phyloP scores from a whole-genome alignment of 2,888 invertebrate genomes.

The Stegophylla sp. region DNA sequence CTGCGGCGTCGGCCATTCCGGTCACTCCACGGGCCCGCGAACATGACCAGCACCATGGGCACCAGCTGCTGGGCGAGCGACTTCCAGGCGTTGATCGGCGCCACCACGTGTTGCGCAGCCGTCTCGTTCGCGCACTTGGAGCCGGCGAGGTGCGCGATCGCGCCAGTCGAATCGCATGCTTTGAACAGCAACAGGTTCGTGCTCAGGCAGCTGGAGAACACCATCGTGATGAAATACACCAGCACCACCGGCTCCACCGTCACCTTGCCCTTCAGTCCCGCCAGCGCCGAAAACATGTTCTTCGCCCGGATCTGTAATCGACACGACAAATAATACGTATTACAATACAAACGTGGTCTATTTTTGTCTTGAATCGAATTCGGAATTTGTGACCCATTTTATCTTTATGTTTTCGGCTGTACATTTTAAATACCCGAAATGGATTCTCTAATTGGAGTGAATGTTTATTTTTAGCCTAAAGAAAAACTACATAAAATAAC shows the following conservation, averaged over 20 bases:
- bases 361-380: too few species aligned
- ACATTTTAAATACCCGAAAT: too few species aligned
- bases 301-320: too few species aligned
- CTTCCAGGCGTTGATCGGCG: conserved; percentile 60
- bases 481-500: too few species aligned
- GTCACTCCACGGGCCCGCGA: conserved; percentile 62
- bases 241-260: conserved; percentile 59
- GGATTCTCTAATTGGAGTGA: too few species aligned
- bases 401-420: too few species aligned
- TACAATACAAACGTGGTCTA: too few species aligned
- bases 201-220: conserved; percentile 38
- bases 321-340: too few species aligned
- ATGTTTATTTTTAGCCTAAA: too few species aligned
- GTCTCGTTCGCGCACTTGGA: conserved; percentile 55
- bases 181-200: conserved; percentile 60
- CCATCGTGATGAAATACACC: conserved; percentile 54
- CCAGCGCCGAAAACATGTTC: neutral
- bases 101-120: conserved; percentile 58
- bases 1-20: conserved; percentile 60
- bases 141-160: neutral
- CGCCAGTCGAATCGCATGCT: conserved; percentile 57
- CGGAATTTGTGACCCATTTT: too few species aligned
- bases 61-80: conserved; percentile 45
- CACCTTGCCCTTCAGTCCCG: neutral
- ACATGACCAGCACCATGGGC: conserved; percentile 60